Conservation (phyloP, 2,888 invertebrate genomes). For the Zhuqinia jingwanae region DNA sequence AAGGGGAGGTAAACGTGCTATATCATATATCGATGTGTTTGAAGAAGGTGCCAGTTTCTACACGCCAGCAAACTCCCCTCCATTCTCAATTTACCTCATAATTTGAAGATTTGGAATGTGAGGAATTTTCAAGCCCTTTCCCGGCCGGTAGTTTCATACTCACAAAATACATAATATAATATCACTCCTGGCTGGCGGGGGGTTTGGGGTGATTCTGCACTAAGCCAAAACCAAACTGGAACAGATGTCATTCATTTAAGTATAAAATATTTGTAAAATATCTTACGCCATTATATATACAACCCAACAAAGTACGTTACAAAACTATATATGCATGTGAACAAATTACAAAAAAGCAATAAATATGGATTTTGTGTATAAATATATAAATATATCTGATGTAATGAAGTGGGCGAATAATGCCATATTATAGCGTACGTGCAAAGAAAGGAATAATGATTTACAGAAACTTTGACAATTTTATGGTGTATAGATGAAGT, state of each 20-base stretch:
- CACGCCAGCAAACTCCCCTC: background rate
- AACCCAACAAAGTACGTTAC: no score
- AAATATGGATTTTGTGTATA: background rate
- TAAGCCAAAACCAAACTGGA: slow-evolving; percentile 1
- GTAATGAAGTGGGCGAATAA: background rate
- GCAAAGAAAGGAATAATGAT: no score
- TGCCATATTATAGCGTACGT: background rate
- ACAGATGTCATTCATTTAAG: slow-evolving; percentile 32
- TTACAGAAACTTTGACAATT: background rate
- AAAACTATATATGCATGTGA: no score
- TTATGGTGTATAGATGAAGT: background rate
- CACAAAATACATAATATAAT: no score
- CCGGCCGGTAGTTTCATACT: background rate
- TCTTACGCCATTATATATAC: no score
- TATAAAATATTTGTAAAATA: no score
- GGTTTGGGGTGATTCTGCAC: no score
- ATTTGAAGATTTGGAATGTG: slow-evolving; percentile 39
- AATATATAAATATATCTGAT: no score
- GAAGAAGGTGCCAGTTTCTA: background rate
- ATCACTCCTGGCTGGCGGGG: no score
- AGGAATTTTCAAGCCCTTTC: slow-evolving; percentile 46
- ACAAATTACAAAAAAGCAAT: background rate
- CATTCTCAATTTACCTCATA: background rate
- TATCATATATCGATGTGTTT: background rate
- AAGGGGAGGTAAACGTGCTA: no score